phyloP scores from a whole-genome alignment of 2,113 vertebrate species.

The Syngnathus floridae region DNA sequence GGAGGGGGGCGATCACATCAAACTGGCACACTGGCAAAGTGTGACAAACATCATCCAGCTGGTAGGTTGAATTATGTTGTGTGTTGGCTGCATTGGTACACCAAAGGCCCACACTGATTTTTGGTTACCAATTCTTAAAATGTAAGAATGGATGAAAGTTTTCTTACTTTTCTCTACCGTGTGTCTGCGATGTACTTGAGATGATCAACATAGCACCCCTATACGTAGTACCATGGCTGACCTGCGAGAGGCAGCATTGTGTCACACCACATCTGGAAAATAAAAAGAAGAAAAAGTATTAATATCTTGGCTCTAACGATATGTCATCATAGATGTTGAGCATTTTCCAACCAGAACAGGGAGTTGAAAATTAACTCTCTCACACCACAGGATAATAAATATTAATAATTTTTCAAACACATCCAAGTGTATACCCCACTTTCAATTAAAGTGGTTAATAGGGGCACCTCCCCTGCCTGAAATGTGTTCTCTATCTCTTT shows the following conservation, averaged over 20 bases:
- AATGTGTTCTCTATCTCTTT: constrained; percentile 8
- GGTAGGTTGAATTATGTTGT: constrained; percentile 67
- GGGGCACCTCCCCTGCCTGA: background rate
- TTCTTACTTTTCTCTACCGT: no score
- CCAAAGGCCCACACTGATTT: background rate
- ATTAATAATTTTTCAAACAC: background rate
- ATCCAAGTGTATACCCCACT: background rate
- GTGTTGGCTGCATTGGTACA: background rate
- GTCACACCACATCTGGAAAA: no score
- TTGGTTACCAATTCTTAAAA: no score
- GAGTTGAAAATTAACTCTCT: background rate
- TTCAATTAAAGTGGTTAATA: background rate
- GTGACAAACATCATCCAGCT: constrained; percentile 95
- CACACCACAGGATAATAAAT: background rate
- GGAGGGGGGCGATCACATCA: constrained; percentile 90
- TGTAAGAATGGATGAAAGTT: no score
- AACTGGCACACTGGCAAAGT: constrained; percentile 87
- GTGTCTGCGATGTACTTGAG: no score
- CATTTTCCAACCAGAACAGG: background rate
- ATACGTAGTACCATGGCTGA: no score
- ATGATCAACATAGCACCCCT: no score
- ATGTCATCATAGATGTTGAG: background rate
- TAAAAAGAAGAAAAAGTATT: background rate
- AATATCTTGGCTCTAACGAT: background rate
- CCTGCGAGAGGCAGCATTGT: no score